Conservation (phyloP, 1,140 invertebrate species). For the Trypoxylus dichotomus region DNA sequence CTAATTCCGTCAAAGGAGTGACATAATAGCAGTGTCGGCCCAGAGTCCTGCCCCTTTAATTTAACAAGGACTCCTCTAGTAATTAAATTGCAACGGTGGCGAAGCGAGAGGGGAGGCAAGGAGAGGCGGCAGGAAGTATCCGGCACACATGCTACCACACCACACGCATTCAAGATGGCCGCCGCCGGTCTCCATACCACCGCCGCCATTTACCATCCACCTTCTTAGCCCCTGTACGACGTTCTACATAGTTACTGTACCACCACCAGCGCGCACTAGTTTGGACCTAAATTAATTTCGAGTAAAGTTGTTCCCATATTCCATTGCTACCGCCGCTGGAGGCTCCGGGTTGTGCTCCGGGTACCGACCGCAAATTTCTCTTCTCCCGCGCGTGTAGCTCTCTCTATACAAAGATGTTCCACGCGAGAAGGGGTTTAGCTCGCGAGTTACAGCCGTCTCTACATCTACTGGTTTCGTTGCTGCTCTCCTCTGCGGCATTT, state of each 20-base stretch:
- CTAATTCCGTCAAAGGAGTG: slow-evolving; percentile 40
- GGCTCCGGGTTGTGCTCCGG: slow-evolving; percentile 34
- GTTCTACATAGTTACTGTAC: slow-evolving; percentile 20
- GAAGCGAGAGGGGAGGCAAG: background rate
- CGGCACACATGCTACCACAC: slow-evolving; percentile 27
- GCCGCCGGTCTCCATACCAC: slow-evolving; percentile 31
- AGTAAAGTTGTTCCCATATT: slow-evolving; percentile 44
- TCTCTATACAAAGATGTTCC: background rate
- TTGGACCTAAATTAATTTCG: slow-evolving; percentile 50
- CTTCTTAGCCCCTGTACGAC: background rate
- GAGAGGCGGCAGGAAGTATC: background rate
- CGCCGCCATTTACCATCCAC: background rate
- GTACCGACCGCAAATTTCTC: slow-evolving; percentile 35
- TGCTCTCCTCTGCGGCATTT: background rate
- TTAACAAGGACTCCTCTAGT: slow-evolving; percentile 47
- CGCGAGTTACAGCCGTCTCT: background rate
- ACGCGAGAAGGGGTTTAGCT: background rate
- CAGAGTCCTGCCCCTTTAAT: slow-evolving; percentile 47
- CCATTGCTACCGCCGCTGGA: background rate
- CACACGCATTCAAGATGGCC: slow-evolving; percentile 47
- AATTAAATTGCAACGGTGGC: slow-evolving; percentile 47
- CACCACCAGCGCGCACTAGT: slow-evolving; percentile 8
- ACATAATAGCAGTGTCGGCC: slow-evolving; percentile 48
- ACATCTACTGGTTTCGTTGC: background rate
- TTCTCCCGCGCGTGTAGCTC: background rate